phyloP scores from a whole-genome alignment of 2,888 invertebrate species.

The Macrosoma leucophasiata region DNA sequence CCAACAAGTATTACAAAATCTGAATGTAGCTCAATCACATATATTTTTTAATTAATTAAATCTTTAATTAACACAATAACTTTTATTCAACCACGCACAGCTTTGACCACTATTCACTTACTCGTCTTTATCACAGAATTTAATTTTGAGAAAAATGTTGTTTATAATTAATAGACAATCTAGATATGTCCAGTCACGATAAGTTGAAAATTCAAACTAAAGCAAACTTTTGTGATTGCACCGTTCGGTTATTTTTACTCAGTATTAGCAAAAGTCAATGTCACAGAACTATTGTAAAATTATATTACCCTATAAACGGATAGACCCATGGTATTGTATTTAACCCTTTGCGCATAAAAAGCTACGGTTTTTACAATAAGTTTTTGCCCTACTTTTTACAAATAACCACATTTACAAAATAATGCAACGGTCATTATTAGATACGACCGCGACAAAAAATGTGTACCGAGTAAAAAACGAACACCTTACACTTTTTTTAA shows the following conservation, averaged over 20 bases:
- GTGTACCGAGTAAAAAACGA: slow-evolving; percentile 29
- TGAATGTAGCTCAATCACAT: too few relatives aligned
- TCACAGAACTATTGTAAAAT: slow-evolving; percentile 53
- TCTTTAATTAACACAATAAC: too few relatives aligned
- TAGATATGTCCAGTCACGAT: slow-evolving; percentile 41
- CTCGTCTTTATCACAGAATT: slow-evolving; percentile 2
- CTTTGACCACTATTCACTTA: slow-evolving; percentile 18
- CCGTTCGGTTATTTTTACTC: slow-evolving; percentile 52
- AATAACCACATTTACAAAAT: slow-evolving; percentile 62
- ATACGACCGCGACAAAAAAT: slow-evolving; percentile 25
- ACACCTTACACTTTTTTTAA: slow-evolving; percentile 28
- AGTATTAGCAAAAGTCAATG: slow-evolving; percentile 55
- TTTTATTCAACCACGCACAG: slow-evolving; percentile 12
- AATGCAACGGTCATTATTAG: slow-evolving; percentile 46
- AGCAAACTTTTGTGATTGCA: slow-evolving; percentile 39
- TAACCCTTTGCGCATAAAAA: slow-evolving; percentile 55
- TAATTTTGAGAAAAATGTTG: slow-evolving; percentile 15
- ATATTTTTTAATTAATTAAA: too few relatives aligned
- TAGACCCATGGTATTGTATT: slow-evolving; percentile 43
- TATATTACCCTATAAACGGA: slow-evolving; percentile 61
- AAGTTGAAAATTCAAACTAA: slow-evolving; percentile 58
- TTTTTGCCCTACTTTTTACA: slow-evolving; percentile 70
- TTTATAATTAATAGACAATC: slow-evolving; percentile 13
- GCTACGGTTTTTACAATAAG: slow-evolving; percentile 36
- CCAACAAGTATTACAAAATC: too few relatives aligned